phyloP scores from a whole-genome alignment of 2,113 vertebrate species.

The Stegastes partitus region DNA sequence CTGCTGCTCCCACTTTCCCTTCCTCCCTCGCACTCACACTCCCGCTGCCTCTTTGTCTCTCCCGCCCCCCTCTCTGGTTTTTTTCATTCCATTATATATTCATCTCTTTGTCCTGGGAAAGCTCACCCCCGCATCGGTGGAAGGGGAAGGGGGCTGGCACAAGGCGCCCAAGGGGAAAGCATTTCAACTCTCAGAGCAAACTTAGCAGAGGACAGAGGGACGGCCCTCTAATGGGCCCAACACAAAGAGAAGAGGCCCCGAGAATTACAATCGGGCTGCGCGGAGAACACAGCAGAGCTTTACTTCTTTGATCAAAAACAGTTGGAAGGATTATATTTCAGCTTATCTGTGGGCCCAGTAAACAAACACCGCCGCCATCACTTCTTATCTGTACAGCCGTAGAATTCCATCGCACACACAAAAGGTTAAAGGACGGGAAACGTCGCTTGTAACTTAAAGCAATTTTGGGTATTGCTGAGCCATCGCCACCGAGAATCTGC shows the following conservation, averaged over 20 bases:
- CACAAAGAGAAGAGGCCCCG: slow-evolving; percentile 51
- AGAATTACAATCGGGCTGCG: slow-evolving; percentile 63
- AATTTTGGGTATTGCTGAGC: slow-evolving; percentile 52
- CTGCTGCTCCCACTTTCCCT: slow-evolving; percentile 57
- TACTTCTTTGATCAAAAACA: slow-evolving; percentile 53
- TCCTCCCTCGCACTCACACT: slow-evolving; percentile 67
- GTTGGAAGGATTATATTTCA: slow-evolving; percentile 60
- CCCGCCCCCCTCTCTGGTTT: slow-evolving; percentile 66
- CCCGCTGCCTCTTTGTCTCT: slow-evolving; percentile 77
- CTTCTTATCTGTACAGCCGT: slow-evolving; percentile 53
- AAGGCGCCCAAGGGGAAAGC: slow-evolving; percentile 69
- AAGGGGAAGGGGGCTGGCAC: slow-evolving; percentile 75
- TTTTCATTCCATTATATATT: slow-evolving; percentile 81
- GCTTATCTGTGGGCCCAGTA: slow-evolving; percentile 36
- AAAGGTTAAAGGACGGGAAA: slow-evolving; percentile 25
- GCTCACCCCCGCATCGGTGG: slow-evolving; percentile 75
- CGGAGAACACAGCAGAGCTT: slow-evolving; percentile 35
- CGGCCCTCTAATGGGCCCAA: slow-evolving; percentile 50
- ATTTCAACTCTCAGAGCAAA: slow-evolving; percentile 77
- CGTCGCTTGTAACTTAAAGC: slow-evolving; percentile 55
- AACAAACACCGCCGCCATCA: slow-evolving; percentile 48
- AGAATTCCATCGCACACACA: slow-evolving; percentile 48
- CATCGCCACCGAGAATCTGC: slow-evolving; percentile 67
- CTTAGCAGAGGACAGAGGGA: slow-evolving; percentile 66
- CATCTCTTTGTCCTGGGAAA: slow-evolving; percentile 85